Base-by-base conservation (phyloP, 2,113 vertebrate genomes). In the Arothron firmamentum region DNA sequence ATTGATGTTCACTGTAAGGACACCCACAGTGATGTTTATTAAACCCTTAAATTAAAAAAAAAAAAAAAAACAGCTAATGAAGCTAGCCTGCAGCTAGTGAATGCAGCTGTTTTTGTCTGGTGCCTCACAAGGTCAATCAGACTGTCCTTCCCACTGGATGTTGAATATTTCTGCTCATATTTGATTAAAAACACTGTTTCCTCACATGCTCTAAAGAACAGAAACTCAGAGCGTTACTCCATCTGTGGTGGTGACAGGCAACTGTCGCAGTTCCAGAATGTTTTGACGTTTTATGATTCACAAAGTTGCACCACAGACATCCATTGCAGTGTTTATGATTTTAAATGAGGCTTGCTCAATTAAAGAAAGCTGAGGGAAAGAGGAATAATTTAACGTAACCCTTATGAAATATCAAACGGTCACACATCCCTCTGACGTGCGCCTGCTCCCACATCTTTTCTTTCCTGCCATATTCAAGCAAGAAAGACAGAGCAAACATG, bases 1-100 rank as follows among this genome's bases (percentile, higher is more conserved):
- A 57, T 19, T 64, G 25, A 56, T 13, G 52, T 65, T 73, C 53
- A 63, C 46, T 55, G 25, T 48, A 50, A 38, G 9, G 34, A 62
- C 41, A 56, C 45, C 53, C 28, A 62, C 8, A n/a, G n/a, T 16
- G n/a, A 17, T 2, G 6, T 17, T 3, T 16, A 38, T 38, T 38
- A 38, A 38, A 38, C 1, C 34, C 11, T 38, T 11, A 23, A 23
- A 23, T 23, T 5, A 7, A 31, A 31, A 31, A 31, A 9, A 23
- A 23, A 23, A 2, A 31, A 7, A 31, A 31, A 31, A 31, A 9
- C 28, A 38, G 34, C 34, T 38, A 38, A 38, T 12, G 34, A 38
- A 38, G 34, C 34, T 38, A 38, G 34, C 34, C 34, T 38, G 34
- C 34, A 12, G 34, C 34, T 38, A 12, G 11, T 12, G 34, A 38